These are phyloP conservation scores for Heliothis subflexa DNA, from an alignment of 1,140 invertebrate genomes.

Conservation along the genomic window DNA sequence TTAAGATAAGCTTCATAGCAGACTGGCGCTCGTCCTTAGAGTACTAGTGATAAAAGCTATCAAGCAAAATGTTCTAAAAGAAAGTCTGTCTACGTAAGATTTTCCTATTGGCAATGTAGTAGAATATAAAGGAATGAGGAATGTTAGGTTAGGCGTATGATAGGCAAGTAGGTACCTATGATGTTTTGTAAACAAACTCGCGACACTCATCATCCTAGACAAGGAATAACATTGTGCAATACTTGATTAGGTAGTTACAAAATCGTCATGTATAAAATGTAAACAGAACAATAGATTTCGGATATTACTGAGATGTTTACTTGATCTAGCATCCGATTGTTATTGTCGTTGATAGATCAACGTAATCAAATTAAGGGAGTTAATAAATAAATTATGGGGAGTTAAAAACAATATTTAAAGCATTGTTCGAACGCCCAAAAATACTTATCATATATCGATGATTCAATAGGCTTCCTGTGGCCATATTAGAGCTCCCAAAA, in stretches of 20 bases:
- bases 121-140: conserved; percentile 1
- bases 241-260: background rate
- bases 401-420: background rate
- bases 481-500: background rate
- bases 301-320: background rate
- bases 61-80: background rate
- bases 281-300: background rate
- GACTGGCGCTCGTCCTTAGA: background rate
- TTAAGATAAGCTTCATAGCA: background rate
- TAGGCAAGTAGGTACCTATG: background rate
- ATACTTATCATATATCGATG: too few relatives aligned
- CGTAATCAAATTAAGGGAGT: too few relatives aligned
- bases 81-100: background rate
- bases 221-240: conserved; percentile 17
- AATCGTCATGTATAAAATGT: background rate
- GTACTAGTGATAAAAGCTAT: conserved; percentile 9
- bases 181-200: conserved; percentile 28
- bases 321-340: background rate
- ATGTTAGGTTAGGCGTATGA: background rate
- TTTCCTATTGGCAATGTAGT: background rate
- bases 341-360: too few relatives aligned
- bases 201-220: background rate
- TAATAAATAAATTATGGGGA: too few relatives aligned
- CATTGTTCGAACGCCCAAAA: background rate
- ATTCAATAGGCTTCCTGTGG: background rate